Evolutionary conservation across 2,113 vertebrate genomes (phyloP).

Genomic region (Ctenomys sociabilis): DNA sequence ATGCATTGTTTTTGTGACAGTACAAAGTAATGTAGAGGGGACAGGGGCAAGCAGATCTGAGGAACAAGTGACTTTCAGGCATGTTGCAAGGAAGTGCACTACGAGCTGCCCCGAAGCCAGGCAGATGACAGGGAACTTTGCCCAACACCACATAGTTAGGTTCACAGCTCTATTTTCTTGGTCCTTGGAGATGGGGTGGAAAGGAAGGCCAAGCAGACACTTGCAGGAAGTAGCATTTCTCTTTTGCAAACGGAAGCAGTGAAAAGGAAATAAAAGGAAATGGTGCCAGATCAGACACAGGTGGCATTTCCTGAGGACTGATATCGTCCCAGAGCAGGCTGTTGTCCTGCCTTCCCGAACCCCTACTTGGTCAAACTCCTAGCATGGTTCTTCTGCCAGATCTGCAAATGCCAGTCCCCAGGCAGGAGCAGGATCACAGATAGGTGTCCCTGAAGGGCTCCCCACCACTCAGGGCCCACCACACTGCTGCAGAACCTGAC

Average conservation of each 20-base stretch:
- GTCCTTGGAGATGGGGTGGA: neutral
- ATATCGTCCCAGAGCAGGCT: accelerated
- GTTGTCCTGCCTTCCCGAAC: too few relatives aligned
- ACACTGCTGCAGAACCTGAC: neutral
- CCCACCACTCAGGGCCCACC: neutral
- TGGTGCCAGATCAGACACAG: neutral
- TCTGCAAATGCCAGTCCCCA: neutral
- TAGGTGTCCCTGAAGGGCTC: neutral
- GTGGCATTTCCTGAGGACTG: neutral
- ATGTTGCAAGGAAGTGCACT: neutral
- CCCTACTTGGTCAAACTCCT: neutral
- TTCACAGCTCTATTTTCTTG: neutral
- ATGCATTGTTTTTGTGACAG: neutral
- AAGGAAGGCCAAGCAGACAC: neutral
- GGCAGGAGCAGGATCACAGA: neutral
- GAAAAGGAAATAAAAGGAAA: neutral
- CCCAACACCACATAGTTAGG: neutral
- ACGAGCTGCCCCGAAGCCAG: neutral
- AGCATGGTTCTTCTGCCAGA: neutral
- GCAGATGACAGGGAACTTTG: neutral
- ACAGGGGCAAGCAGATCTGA: too few relatives aligned
- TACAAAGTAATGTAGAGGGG: too few relatives aligned
- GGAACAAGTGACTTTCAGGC: too few relatives aligned
- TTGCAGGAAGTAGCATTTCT: neutral
- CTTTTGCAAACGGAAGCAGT: neutral